Conservation (phyloP, 2,797 vertebrate genomes). For the Acipenser oxyrinchus region DNA sequence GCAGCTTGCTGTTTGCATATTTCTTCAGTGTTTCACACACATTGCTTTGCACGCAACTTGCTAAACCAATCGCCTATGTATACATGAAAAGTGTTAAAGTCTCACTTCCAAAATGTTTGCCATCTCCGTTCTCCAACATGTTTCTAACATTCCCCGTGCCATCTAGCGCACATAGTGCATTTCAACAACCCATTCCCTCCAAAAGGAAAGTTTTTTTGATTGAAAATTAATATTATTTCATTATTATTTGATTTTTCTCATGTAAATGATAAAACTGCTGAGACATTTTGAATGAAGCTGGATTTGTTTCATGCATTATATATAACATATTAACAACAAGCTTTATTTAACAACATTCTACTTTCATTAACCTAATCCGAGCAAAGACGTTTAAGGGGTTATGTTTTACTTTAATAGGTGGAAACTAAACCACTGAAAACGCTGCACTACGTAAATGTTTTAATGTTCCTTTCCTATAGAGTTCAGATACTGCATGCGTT, state of each 20-base stretch:
- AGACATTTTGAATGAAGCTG: not conserved
- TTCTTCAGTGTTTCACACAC: not conserved
- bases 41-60: too few relatives aligned
- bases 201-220: not conserved
- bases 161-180: not conserved
- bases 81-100: not conserved
- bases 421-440: slow-evolving; percentile 1
- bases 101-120: too few relatives aligned
- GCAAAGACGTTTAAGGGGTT: too few relatives aligned
- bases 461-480: not conserved
- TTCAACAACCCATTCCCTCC: not conserved
- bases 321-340: too few relatives aligned
- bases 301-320: too few relatives aligned
- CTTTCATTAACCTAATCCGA: too few relatives aligned
- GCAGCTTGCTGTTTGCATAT: not conserved
- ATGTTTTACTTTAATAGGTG: slow-evolving; percentile 13
- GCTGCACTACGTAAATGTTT: not conserved
- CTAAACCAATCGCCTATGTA: too few relatives aligned
- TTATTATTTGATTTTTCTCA: not conserved
- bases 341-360: too few relatives aligned
- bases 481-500: not conserved
- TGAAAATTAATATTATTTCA: not conserved
- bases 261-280: not conserved
- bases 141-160: not conserved
- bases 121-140: too few relatives aligned